phyloP scores from a whole-genome alignment of 1,140 invertebrate species.

The Sinonovacula constricta region DNA sequence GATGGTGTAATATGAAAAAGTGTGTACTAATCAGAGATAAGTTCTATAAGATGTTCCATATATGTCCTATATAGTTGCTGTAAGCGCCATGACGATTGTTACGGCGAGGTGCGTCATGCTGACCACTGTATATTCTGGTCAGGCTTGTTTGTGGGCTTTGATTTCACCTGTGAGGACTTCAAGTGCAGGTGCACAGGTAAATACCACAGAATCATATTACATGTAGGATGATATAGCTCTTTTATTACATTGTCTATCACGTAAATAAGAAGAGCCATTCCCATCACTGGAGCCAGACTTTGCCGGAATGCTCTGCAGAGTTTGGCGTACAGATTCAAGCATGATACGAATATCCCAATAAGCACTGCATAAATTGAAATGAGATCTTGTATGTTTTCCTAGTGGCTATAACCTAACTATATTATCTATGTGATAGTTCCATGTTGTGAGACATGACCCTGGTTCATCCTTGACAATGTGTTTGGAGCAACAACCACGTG shows the following conservation, averaged over 20 bases:
- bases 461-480: too few relatives aligned
- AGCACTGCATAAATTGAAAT: background rate
- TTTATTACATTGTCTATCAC: background rate
- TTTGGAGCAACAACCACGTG: too few relatives aligned
- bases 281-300: too few relatives aligned
- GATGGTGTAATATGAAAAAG: too few relatives aligned
- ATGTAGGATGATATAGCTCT: background rate
- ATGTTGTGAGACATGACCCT: too few relatives aligned
- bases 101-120: slow-evolving; percentile 24
- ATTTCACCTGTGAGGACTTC: slow-evolving; percentile 30
- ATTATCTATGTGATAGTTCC: too few relatives aligned
- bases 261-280: background rate
- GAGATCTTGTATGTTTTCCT: too few relatives aligned
- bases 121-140: slow-evolving; percentile 39
- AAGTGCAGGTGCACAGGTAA: slow-evolving; percentile 58
- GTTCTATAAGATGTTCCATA: too few relatives aligned
- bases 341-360: background rate
- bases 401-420: too few relatives aligned
- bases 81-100: slow-evolving; percentile 48
- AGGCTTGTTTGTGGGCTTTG: slow-evolving; percentile 57
- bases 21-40: too few relatives aligned
- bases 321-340: background rate
- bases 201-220: background rate
- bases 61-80: slow-evolving; percentile 33
- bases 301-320: background rate